phyloP scores from a whole-genome alignment of 35 echinoderm and acorn worm species.

The Ophiothrix spiculata region DNA sequence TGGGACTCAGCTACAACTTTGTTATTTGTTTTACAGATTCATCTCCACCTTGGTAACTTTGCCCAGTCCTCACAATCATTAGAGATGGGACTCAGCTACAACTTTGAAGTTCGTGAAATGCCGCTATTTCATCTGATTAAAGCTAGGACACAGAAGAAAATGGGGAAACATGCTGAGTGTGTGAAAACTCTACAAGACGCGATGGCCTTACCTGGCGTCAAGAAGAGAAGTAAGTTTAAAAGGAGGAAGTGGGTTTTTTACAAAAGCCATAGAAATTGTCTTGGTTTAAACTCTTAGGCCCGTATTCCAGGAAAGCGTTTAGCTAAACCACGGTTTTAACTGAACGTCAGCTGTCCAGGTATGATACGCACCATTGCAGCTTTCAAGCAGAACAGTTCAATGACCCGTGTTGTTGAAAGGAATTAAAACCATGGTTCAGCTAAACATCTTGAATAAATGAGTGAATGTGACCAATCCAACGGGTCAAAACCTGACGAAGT shows the following conservation, averaged over 20 bases:
- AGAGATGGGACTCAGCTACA: conserved; percentile 92
- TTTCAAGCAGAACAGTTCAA: no score
- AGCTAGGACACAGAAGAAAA: conserved; percentile 82
- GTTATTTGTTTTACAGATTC: conserved; percentile 47
- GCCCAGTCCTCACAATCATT: conserved; percentile 88
- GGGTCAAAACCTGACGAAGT: no score
- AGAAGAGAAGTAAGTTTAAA: conserved; percentile 56
- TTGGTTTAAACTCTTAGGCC: no score
- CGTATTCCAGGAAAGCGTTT: no score
- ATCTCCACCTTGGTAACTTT: conserved; percentile 89
- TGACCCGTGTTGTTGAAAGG: no score
- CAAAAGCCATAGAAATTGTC: background rate
- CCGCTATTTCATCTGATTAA: conserved; percentile 93
- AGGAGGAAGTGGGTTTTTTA: background rate
- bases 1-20: conserved; percentile 87
- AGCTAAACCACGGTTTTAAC: no score
- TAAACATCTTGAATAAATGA: no score
- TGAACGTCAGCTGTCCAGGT: no score
- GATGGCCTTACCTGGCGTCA: conserved; percentile 88
- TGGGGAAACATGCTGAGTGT: conserved; percentile 85
- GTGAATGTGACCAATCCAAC: no score
- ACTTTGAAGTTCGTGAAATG: conserved; percentile 98
- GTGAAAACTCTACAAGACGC: conserved; percentile 92
- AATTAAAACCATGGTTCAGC: no score
- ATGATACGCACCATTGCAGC: no score